Evolutionary conservation across 2,113 vertebrate genomes (phyloP), one percentile per base, ranked within the genome.

Genomic region (Semicossyphus pulcher): DNA sequence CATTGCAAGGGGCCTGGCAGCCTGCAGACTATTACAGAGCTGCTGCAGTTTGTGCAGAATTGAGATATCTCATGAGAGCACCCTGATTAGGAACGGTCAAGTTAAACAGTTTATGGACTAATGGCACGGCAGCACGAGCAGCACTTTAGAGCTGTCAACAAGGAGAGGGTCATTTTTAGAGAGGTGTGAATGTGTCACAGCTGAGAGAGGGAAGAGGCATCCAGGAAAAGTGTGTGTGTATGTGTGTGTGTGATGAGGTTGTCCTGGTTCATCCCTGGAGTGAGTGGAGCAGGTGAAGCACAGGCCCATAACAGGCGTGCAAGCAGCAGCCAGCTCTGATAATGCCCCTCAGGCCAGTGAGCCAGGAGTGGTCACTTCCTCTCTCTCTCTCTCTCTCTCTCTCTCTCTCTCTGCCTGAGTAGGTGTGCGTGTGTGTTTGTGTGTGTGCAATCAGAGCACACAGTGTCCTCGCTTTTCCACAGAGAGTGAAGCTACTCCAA

Each of bases 261-360:
- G 23, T 39, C 15, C 61, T 74, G 39, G 31, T 72, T 76, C 56
- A 51, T 82, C 72, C n/a, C 59, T 52, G 10, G 61, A 45, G 53
- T 88, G 61, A 68, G 34, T 47, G 49, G 44, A 66, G 64, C 62
- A 81, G 76, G 67, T 76, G 73, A 73, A 83, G 58, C 80, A 37
- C 8, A 44, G 41, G 39, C 12, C 41, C 41, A 10, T 29, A 31
- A 77, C 62, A 64, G 20, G 39, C 67, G 4, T 54, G 51, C 56
- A 62, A 72, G 72, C 51, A 66, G 31, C 72, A 72, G 31, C 36
- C 69, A 47, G 76, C 63, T 39, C 58, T 60, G 58, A 56, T 61
- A 53, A 28, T 49, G 48, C 10, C 26, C 34, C 70, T 57, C 20
- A 0, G 31, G 69, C 36, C 66, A 53, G 21, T 58, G 53, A 66